Evolutionary conservation across 2,113 vertebrate genomes (phyloP).

Genomic region (Ammodramus savannarum): DNA sequence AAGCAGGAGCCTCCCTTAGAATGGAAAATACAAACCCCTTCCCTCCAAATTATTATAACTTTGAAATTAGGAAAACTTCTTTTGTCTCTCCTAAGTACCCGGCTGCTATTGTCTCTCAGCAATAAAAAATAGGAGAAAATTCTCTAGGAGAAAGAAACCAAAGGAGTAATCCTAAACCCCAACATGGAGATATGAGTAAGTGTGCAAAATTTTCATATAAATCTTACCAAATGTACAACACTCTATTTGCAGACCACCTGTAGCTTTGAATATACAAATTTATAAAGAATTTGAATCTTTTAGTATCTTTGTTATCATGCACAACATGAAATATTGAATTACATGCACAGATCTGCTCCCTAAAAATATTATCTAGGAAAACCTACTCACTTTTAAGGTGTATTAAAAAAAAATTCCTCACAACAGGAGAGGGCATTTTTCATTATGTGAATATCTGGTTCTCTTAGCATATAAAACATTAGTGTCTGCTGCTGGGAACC

Average conservation of each 20-base stretch:
- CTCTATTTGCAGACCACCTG: neutral
- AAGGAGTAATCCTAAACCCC: neutral
- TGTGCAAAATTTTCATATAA: neutral
- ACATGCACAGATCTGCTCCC: neutral
- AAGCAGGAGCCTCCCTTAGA: neutral
- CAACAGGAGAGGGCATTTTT: neutral
- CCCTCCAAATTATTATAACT: neutral
- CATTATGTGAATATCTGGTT: neutral
- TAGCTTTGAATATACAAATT: neutral
- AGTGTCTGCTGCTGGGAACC: neutral
- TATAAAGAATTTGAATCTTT: neutral
- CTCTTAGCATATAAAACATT: neutral
- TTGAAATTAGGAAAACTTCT: neutral
- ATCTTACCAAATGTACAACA: neutral
- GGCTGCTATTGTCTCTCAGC: fast-evolving
- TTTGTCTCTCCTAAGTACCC: neutral
- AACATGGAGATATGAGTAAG: neutral
- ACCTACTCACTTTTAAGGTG: neutral
- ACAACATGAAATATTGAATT: neutral
- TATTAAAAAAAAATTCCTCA: too few species aligned
- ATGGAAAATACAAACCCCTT: neutral
- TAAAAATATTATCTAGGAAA: neutral
- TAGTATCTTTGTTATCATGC: neutral
- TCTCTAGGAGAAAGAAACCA: neutral
- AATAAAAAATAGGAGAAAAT: neutral